These are phyloP conservation scores for Leucozona laternaria DNA, from an alignment of 2,888 invertebrate genomes.

Conservation along the genomic window DNA sequence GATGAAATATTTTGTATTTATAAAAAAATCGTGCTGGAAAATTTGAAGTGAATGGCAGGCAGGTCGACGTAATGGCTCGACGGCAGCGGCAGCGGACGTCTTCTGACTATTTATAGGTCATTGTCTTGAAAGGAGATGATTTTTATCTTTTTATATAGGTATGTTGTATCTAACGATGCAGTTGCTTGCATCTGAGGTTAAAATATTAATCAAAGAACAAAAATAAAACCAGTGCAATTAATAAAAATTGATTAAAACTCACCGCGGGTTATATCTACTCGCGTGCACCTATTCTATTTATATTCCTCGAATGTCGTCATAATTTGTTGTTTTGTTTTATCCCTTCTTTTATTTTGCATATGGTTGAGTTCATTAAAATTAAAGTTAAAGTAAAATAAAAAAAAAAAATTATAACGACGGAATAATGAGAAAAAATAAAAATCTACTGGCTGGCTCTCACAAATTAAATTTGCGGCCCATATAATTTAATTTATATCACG, in stretches of 20 bases:
- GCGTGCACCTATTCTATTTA: not conserved
- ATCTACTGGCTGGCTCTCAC: conserved; percentile 8
- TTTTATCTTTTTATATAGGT: conserved; percentile 22
- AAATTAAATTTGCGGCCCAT: conserved; percentile 63
- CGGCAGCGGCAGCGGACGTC: not conserved
- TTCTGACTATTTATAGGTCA: conserved; percentile 30
- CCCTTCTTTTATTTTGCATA: conserved; percentile 18
- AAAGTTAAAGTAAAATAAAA: conserved; percentile 10
- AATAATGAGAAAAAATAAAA: conserved; percentile 5
- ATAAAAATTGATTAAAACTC: conserved; percentile 39
- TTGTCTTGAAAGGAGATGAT: conserved; percentile 23
- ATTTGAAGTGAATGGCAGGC: conserved; percentile 24
- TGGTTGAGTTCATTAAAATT: conserved; percentile 24
- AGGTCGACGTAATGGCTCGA: no score
- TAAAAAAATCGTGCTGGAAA: conserved; percentile 17
- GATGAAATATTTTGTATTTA: conserved; percentile 26
- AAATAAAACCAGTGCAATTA: conserved; percentile 25
- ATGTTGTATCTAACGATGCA: not conserved
- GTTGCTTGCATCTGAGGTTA: conserved; percentile 9
- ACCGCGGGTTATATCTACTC: not conserved
- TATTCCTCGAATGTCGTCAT: not conserved
- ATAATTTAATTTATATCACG: conserved; percentile 73
- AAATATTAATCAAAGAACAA: conserved; percentile 28
- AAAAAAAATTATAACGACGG: not conserved
- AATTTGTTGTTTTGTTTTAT: conserved; percentile 13